Evolutionary conservation across 2,888 invertebrate species (phyloP).

Genomic region (Dastarcus helophoroides): DNA sequence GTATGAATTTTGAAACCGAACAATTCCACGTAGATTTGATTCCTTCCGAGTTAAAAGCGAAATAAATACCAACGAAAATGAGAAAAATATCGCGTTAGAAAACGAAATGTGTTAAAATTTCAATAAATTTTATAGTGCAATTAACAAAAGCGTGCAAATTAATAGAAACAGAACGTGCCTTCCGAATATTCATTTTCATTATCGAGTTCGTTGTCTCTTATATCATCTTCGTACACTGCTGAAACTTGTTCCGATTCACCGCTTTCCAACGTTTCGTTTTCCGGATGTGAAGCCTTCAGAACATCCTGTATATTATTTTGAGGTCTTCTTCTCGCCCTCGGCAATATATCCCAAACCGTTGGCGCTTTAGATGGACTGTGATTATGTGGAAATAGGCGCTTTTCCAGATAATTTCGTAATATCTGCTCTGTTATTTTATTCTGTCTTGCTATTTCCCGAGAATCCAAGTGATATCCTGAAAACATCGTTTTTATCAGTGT

Average conservation of each 20-base stretch:
- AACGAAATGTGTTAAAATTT: too few species aligned
- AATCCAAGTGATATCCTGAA: constrained; percentile 34
- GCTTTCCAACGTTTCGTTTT: constrained; percentile 48
- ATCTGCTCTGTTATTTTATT: constrained; percentile 69
- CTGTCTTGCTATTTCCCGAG: constrained; percentile 56
- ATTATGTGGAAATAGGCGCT: constrained; percentile 50
- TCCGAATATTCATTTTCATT: constrained; percentile 35
- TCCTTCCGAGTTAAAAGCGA: too few species aligned
- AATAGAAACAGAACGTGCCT: too few species aligned
- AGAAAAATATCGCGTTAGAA: too few species aligned
- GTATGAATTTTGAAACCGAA: too few species aligned
- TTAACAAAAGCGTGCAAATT: too few species aligned
- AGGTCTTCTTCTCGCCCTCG: constrained; percentile 32
- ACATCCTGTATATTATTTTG: constrained; percentile 23
- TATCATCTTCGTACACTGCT: constrained; percentile 42
- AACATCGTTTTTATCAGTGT: too few species aligned
- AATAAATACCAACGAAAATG: too few species aligned
- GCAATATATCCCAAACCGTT: constrained; percentile 54
- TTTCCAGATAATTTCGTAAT: constrained; percentile 60
- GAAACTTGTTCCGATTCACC: constrained; percentile 59
- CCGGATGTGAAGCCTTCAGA: constrained; percentile 12
- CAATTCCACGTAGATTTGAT: too few species aligned
- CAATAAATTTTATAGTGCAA: too few species aligned
- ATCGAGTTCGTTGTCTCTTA: constrained; percentile 3
- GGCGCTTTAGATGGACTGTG: constrained; percentile 40